Percentiles rank a stretch among this genome's conserved stretches.
These are phyloP conservation scores for Zaprionus lachaisei DNA, from an alignment of 1,140 invertebrate genomes.

Conservation along the genomic window DNA sequence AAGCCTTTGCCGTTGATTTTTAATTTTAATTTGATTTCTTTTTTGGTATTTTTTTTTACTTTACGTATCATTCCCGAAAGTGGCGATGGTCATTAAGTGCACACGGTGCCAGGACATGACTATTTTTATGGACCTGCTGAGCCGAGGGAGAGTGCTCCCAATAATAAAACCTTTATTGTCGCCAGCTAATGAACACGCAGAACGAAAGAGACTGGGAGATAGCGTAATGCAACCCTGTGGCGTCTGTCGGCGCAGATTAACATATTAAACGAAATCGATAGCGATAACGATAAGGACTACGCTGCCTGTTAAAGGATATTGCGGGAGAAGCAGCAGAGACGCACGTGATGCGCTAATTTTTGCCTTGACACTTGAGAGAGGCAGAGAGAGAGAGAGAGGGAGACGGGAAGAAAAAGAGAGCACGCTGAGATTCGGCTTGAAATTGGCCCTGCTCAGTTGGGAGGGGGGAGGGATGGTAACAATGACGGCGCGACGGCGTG, in stretches of 20 bases:
- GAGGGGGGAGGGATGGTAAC: neutral
- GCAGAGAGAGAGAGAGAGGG: neutral
- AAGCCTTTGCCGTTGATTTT: constrained; percentile 72
- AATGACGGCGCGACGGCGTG: constrained; percentile 52
- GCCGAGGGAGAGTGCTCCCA: constrained; percentile 44
- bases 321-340: constrained; percentile 42
- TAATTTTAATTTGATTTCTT: constrained; percentile 70
- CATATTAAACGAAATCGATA: constrained; percentile 83
- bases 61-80: constrained; percentile 35
- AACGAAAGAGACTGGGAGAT: neutral
- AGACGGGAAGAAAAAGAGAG: neutral
- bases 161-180: constrained; percentile 66
- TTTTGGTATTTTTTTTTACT: constrained; percentile 19
- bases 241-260: constrained; percentile 64
- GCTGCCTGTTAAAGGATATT: constrained; percentile 68
- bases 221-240: constrained; percentile 13
- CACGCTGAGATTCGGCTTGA: neutral
- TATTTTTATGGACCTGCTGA: constrained; percentile 59
- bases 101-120: constrained; percentile 48
- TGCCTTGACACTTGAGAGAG: constrained; percentile 71
- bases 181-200: constrained; percentile 63
- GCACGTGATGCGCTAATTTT: constrained; percentile 84
- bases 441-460: constrained; percentile 3
- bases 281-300: constrained; percentile 51
- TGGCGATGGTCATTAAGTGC: constrained; percentile 68